Evolutionary conservation across 2,113 vertebrate genomes (phyloP).

Genomic region (Potamarius usumacintae): DNA sequence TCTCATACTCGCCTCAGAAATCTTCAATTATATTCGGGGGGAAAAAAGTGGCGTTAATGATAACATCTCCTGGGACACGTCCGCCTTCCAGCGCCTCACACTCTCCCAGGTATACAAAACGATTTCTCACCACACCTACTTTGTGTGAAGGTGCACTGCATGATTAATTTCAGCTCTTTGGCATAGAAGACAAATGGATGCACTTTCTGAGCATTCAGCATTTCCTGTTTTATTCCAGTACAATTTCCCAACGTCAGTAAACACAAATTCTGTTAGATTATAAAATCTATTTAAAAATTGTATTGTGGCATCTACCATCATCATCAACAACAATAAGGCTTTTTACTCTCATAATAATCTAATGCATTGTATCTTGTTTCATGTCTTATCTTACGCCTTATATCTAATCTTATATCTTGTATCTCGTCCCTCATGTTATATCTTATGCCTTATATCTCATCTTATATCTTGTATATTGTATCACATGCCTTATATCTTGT

Average conservation of each 20-base stretch:
- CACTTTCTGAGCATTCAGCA: background rate
- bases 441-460: too few species aligned
- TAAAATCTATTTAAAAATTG: background rate
- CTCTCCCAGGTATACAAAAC: constrained; percentile 13
- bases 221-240: constrained; percentile 3
- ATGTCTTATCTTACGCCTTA: too few species aligned
- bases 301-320: background rate
- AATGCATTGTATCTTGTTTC: too few species aligned
- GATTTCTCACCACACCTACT: constrained; percentile 15
- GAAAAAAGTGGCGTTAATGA: background rate
- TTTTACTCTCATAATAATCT: too few species aligned
- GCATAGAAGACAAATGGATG: constrained; percentile 14
- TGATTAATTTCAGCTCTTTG: constrained; percentile 27
- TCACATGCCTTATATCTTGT: too few species aligned
- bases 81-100: constrained; percentile 12
- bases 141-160: background rate
- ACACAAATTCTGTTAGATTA: background rate
- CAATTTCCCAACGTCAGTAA: background rate
- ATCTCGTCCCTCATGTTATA: too few species aligned
- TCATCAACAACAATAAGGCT: too few species aligned
- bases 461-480: too few species aligned
- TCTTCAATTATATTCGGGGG: constrained; percentile 26
- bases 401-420: too few species aligned
- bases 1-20: background rate
- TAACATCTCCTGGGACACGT: constrained; percentile 26